Conservation (phyloP, 2,797 vertebrate genomes). For the Pitangus sulphuratus region DNA sequence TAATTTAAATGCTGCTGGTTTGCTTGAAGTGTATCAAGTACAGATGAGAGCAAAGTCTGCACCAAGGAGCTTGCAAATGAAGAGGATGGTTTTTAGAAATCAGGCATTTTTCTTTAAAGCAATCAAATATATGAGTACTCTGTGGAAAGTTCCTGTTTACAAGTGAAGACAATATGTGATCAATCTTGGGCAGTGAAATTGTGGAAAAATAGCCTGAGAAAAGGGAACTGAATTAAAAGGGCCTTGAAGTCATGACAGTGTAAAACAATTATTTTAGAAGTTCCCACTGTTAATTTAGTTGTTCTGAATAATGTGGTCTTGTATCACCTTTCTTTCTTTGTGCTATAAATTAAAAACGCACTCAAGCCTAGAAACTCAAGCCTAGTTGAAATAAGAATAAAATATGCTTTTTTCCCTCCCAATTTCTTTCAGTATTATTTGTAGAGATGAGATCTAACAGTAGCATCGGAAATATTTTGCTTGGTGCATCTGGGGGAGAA, state of each 20-base stretch:
- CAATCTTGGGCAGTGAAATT: neutral
- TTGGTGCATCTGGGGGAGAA: neutral
- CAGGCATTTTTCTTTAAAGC: neutral
- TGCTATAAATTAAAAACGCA: neutral
- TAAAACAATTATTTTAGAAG: neutral
- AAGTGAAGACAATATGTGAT: neutral
- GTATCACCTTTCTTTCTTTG: neutral
- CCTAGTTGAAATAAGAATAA: neutral
- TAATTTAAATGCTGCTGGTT: constrained; percentile 52
- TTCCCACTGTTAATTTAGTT: neutral
- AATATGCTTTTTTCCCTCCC: fast-evolving
- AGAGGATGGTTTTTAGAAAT: neutral
- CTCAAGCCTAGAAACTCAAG: neutral
- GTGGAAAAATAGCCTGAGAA: neutral
- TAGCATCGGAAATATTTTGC: neutral
- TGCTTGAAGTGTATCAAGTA: constrained; percentile 36
- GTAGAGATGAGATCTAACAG: neutral
- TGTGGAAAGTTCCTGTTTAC: neutral
- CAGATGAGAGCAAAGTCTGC: constrained; percentile 17
- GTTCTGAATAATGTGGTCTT: neutral
- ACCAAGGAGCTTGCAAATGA: constrained; percentile 32
- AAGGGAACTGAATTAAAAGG: neutral
- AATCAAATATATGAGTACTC: neutral
- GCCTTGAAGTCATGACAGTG: neutral
- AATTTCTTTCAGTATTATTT: neutral